Base-by-base conservation (phyloP, 2,888 invertebrate species). In the Amphipyra tragopoginis region DNA sequence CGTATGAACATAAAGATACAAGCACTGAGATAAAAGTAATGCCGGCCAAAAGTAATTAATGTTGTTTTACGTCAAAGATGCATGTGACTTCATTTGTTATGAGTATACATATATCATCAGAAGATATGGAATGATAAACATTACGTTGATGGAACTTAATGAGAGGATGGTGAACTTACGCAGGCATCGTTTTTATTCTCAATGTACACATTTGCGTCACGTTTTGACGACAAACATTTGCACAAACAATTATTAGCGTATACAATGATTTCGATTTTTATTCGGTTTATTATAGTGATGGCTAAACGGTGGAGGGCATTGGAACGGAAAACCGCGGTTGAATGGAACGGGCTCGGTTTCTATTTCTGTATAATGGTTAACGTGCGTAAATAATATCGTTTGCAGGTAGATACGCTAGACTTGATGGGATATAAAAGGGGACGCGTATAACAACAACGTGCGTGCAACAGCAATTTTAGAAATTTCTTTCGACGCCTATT, bases 211-310 rank as follows among this genome's bases (percentile, higher is more conserved):
- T 11, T 39, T 66, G 59, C 63, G 71, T 71, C 75, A 74, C 43
- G 42, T 14, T 2, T 4, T 60, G 36, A 60, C 59, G 60, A 57
- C 53, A 53, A 48, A 54, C 29, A 9, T 62, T 57, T 39, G n/a
- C 36, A 51, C 57, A 55, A 38, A 48, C 43, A 48, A 45, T 51
- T 39, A 47, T 38, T 21, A 44, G 14, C 45, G 52, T 59, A 33
- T 38, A 56, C 67, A 71, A 77, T 66, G 34, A 53, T 71, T 75
- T 74, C 77, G 40, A 74, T 79, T 75, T 79, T 38, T 60, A 79
- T 75, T 83, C 80, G 64, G 81, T 82, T 81, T 65, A 67, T 68
- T 79, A 75, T 44, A 81, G 82, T 81, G 72, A 67, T 49, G 51
- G 21, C 59, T 64, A 51, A 57, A n/a, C 54, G 44, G 29, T 21